Base-by-base conservation (phyloP, 2,888 invertebrate genomes). In the Dromius quadrimaculatus region DNA sequence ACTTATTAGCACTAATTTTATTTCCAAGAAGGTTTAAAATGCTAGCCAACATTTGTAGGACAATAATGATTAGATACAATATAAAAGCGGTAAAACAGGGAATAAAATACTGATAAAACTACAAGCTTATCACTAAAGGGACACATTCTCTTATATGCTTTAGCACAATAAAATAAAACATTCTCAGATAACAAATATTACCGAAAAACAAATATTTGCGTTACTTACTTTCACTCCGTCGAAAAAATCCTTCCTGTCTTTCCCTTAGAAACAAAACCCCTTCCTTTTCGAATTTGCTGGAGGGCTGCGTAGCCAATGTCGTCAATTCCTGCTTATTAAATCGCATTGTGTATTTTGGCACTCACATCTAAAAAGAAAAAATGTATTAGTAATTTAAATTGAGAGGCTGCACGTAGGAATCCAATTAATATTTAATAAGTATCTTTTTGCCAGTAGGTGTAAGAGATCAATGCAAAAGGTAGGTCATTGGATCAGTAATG, bases 251-350 rank as follows among this genome's bases (percentile, higher is more conserved):
- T 81, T 97, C 97, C 79, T 94, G 94, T 74, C 92, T 89, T 81
- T 97, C 96, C 77, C 92, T 90, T 71, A 97, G 87, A 74, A 91
- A 89, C 72, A 97, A 85, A 73, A 93, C 88, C 70, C 97, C 97
- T 85, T 97, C 96, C 79, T 93, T 94, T 81, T 97, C 95, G 82
- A 95, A 96, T 82, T 92, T 92, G 76, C 92, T 92, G 6, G 92
- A 90, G 43, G 92, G 91, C 83, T 95, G 94, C 69, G 92, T 91
- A 72, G 95, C 95, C 81, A 97, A 84, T 68, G 92, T 90, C 75
- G 90, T 87, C 78, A 97, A 84, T 83, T 96, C 97, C 81, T 92
- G 91, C 82, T 92, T 93, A 83, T 97, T 97, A 83, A 92, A 95
- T 83, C 95, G 89, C 97, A 97, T 96, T 64, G 72, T 74, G 22